Base-by-base conservation (phyloP, 2,113 vertebrate genomes). In the Romanogobio albipinnatus region DNA sequence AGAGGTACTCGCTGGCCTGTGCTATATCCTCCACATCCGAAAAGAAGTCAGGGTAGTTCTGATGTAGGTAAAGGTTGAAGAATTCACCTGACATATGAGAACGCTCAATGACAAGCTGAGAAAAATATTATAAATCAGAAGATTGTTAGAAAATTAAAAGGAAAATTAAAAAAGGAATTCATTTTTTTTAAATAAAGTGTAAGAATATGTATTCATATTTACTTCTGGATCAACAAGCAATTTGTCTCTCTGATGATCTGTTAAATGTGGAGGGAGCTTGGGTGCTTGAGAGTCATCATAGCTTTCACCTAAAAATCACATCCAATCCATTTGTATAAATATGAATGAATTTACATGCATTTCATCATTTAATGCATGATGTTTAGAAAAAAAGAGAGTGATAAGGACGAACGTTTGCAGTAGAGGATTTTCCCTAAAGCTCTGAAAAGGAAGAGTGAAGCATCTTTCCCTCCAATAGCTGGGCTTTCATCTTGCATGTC, bases 21-120 rank as follows among this genome's bases (percentile, higher is more conserved):
- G 94, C 94, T 66, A 98, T 90, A 79, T 99, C 97, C 66, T 97
- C 96, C 89, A 97, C 78, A 22, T 96, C 95, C 17, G 91, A 89
- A 89, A 98, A 99, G 90, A 99, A 99, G 89, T 98, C 96, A 88
- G 96, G 0, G 36, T 98, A 99, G 95, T 99, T 99, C 92, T 99
- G 98, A 81, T 99, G 98, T 83, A 99, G 96, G 92, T 97, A 99
- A 4, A 99, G 94, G 92, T 94, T 99, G 93, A 99, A 99, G 76
- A 96, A 89, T 61, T 96, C 96, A 62, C 95, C 96, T 7, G 95
- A 95, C 96, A 98, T 95, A 76, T 98, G 97, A 0, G 97, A 97
- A 76, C 96, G 98, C 92, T 99, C 97, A 56, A 99, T 94, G 64
- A 98, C 93, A 80, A 93, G 82, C 98, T 99, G 87, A 43, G 7